Percentiles rank a stretch among this genome's conserved stretches.
phyloP scores from a whole-genome alignment of 2,888 invertebrate genomes.

The Caenorhabditis imperialis region DNA sequence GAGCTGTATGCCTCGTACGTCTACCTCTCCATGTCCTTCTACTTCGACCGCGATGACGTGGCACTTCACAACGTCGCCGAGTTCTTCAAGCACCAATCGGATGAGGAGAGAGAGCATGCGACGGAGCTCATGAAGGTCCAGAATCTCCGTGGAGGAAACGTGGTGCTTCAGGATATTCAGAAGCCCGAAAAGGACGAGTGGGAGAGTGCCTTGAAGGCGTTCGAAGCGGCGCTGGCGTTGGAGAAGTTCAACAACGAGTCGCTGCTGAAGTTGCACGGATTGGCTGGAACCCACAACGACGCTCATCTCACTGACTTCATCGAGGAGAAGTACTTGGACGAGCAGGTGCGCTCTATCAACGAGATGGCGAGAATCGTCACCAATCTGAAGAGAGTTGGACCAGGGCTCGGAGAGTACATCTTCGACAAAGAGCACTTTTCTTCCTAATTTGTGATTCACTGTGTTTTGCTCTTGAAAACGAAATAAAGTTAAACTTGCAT shows the following conservation, averaged over 20 bases:
- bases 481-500: too few species aligned
- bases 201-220: constrained; percentile 84
- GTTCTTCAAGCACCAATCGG: constrained; percentile 82
- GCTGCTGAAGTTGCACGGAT: constrained; percentile 83
- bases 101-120: constrained; percentile 88
- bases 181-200: constrained; percentile 83
- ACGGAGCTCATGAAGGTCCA: constrained; percentile 76
- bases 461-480: too few species aligned
- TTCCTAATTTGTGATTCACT: constrained; percentile 36
- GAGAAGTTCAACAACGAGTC: constrained; percentile 87
- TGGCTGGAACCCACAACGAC: constrained; percentile 84
- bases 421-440: constrained; percentile 81
- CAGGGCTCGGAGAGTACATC: constrained; percentile 82
- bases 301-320: constrained; percentile 80
- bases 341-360: constrained; percentile 81
- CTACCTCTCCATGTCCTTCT: constrained; percentile 86
- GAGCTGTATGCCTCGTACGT: constrained; percentile 86
- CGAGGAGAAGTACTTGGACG: constrained; percentile 63
- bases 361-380: constrained; percentile 85
- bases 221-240: constrained; percentile 85
- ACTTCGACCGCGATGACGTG: constrained; percentile 88
- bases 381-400: constrained; percentile 83
- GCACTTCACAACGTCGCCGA: constrained; percentile 82
- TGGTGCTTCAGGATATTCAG: constrained; percentile 83
- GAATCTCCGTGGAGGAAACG: constrained; percentile 86